Base-by-base conservation (phyloP, 1,140 invertebrate genomes). In the Lasioglossum albipes region DNA sequence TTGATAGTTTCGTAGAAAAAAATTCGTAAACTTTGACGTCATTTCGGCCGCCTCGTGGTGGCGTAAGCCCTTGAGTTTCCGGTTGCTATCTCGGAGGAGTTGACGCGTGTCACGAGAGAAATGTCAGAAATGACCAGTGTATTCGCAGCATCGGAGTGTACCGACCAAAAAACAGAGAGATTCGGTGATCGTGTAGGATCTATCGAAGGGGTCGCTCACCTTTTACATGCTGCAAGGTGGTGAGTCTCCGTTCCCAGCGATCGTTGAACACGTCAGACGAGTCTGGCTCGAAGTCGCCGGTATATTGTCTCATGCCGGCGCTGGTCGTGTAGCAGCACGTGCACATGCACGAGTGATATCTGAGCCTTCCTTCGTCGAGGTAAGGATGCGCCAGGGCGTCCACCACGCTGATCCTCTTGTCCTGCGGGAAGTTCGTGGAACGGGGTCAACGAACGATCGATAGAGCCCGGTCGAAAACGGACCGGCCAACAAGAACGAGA, bases 321-420 rank as follows among this genome's bases (percentile, higher is more conserved):
- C 95, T 95, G 76, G 95, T 96, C 86, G 95, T 97, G 91, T 96
- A 97, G 94, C 99, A 99, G 93, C 99, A 99, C 89, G 97, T 97
- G 94, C 99, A 99, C 99, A 99, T 99, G 93, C 99, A 99, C 62
- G 99, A 99, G 94, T 99, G 99, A 94, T 99, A 99, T 88, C 99
- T 95, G 83, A 99, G 95, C 85, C 99, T 95, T 68, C 99, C 99
- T 93, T 99, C 99, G 90, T 99, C 98, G 76, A 99, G 94, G 94
- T 99, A 99, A 18, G 98, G 98, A 95, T 99, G 98, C 78, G 97
- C 96, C 83, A 99, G 94, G 9, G 99, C 99, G 92, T 99, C 97
- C 57, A 97, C 96, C 66, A 99, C 98, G 10, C 96, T 97, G 91
- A 99, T 98, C 90, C 99, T 95, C 93, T 99, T 99, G 88, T 98